A percentile compares a stretch with the other conserved stretches of the same genome.
Evolutionary conservation across 2,797 vertebrate genomes (phyloP).

Genomic region (Sternarchorhynchus goeldii): DNA sequence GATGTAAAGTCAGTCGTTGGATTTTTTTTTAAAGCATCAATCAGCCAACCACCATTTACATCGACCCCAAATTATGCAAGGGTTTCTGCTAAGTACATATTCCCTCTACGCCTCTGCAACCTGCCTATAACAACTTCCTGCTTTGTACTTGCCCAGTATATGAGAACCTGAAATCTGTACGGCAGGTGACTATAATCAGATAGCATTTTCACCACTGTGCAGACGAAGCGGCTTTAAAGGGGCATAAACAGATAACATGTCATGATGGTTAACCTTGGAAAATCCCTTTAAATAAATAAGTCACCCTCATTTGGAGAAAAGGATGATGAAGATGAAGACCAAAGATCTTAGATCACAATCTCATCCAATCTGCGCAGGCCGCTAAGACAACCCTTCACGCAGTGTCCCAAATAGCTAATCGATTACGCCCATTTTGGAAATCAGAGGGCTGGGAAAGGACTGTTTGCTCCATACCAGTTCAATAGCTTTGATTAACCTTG

Average conservation of each 20-base stretch:
- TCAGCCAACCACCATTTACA: constrained; percentile 29
- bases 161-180: constrained; percentile 36
- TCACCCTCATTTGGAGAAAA: constrained; percentile 37
- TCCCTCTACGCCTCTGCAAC: constrained; percentile 17
- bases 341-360: constrained; percentile 54
- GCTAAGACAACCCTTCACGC: constrained; percentile 43
- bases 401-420: constrained; percentile 46
- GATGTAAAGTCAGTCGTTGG: constrained; percentile 32
- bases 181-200: constrained; percentile 39
- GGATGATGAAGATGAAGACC: constrained; percentile 49
- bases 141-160: constrained; percentile 27
- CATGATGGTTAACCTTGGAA: constrained; percentile 52
- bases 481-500: constrained; percentile 50
- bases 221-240: constrained; percentile 29
- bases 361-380: constrained; percentile 51
- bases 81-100: constrained; percentile 26
- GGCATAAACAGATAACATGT: constrained; percentile 47
- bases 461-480: constrained; percentile 41
- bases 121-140: constrained; percentile 34
- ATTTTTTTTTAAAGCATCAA: constrained; percentile 22
- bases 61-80: constrained; percentile 15
- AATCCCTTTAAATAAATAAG: constrained; percentile 58
- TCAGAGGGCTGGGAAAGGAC: constrained; percentile 33
- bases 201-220: constrained; percentile 50
- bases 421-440: constrained; percentile 52